Base-by-base conservation (phyloP, 2,797 vertebrate species). In the Sparus aurata region DNA sequence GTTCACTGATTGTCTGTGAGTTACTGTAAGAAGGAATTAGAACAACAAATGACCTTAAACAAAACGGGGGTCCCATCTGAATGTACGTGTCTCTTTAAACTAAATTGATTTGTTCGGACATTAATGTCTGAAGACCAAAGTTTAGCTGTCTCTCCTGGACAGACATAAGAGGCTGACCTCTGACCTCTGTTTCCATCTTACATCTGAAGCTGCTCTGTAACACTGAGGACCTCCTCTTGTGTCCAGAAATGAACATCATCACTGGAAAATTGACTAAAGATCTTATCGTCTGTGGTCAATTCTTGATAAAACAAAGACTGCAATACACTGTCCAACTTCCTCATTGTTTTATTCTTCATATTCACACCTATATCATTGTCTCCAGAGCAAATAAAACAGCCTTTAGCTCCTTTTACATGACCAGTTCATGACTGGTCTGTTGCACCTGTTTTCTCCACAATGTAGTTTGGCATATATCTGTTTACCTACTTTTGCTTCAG, bases 201-300 rank as follows among this genome's bases (percentile, higher is more conserved):
- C 45, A 68, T 68, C 4, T 49, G 38, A 38, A 52, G 15, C 38
- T 13, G 15, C 60, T 53, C 59, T 50, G 6, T 22, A 58, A 59
- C 0, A 20, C 5, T 25, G 49, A 69, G 22, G 22, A 38, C 23
- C n/a, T 71, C 66, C 22, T 10, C 5, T 57, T 20, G 41, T 60
- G 94, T 96, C 95, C 95, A 95, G 95, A 95, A 95, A 94, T 95
- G 92, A 96, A 96, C 95, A 94, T 95, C 94, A 95, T 96, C 93
- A 27, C 54, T 34, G 0, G 7, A 16, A 64, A 63, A 22, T 0
- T 50, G 9, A 52, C 18, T 10, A 34, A 34, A 34, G 7, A 47
- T 17, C 17, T 47, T 47, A 18, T 47, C 47, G 5, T 17, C 6
- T 38, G 6, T 47, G 46, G 17, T 17, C 16, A 47, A 7, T 47